Conservation (phyloP, 2,797 vertebrate species). For the Clarias pachynema region DNA sequence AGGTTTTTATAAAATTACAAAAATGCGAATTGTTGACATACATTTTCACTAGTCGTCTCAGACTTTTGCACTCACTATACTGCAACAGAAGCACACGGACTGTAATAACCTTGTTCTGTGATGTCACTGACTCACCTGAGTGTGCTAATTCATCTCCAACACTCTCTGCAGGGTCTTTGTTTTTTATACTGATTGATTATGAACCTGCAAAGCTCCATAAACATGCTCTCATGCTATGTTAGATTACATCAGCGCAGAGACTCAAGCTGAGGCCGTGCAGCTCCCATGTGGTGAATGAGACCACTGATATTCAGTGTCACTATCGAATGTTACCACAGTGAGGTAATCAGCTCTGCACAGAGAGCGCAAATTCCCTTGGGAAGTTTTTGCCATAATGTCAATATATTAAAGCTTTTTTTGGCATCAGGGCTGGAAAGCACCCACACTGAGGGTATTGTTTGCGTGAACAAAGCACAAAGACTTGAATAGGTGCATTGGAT, state of each 20-base stretch:
- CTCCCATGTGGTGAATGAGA: conserved; percentile 43
- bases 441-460: conserved; percentile 28
- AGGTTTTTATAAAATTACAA: no score
- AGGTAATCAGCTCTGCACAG: conserved; percentile 37
- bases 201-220: conserved; percentile 11
- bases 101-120: not conserved
- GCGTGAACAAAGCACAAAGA: conserved; percentile 36
- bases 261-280: conserved; percentile 14
- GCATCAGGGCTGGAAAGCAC: conserved; percentile 1
- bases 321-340: conserved; percentile 41
- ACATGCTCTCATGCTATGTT: not conserved
- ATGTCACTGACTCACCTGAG: conserved; percentile 7
- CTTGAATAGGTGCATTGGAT: conserved; percentile 12
- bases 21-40: no score
- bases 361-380: conserved; percentile 26
- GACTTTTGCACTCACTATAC: not conserved
- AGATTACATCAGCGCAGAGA: conserved; percentile 39
- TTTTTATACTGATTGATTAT: not conserved
- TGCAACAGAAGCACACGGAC: not conserved
- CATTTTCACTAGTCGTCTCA: not conserved
- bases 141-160: not conserved
- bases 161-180: conserved; percentile 20
- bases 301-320: conserved; percentile 32
- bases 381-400: conserved; percentile 38
- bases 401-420: conserved; percentile 33